Evolutionary conservation across 2,888 invertebrate species (phyloP).

Genomic region (Azorinus chamasolen): DNA sequence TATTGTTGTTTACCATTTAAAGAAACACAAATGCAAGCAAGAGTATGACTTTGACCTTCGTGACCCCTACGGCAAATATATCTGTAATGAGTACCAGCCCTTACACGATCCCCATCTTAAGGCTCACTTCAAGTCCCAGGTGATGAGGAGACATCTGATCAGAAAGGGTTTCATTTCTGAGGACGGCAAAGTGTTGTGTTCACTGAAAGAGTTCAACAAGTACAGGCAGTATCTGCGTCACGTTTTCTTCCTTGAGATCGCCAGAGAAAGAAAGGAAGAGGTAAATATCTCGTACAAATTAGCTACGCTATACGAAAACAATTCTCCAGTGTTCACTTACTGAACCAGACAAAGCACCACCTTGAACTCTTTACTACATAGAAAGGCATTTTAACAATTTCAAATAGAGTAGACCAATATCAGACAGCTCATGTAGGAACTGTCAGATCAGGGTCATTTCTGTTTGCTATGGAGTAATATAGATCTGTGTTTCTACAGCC

Average conservation of each 20-base stretch:
- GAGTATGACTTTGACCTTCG: conserved; percentile 79
- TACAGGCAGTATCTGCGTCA: conserved; percentile 88
- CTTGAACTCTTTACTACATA: background rate
- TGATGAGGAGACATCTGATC: conserved; percentile 69
- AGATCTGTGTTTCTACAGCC: too few relatives aligned
- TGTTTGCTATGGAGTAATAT: too few relatives aligned
- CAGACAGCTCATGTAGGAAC: too few relatives aligned
- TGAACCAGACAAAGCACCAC: background rate
- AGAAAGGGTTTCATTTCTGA: conserved; percentile 88
- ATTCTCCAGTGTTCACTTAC: background rate
- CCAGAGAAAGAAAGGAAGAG: conserved; percentile 63
- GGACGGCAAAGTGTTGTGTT: conserved; percentile 89
- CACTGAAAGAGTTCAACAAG: conserved; percentile 90
- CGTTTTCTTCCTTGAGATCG: conserved; percentile 71
- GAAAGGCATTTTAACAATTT: too few relatives aligned
- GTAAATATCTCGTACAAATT: conserved; percentile 16
- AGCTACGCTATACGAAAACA: too few relatives aligned
- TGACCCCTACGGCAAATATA: conserved; percentile 75
- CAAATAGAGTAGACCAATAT: too few relatives aligned
- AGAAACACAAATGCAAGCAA: conserved; percentile 72
- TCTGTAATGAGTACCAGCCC: conserved; percentile 77
- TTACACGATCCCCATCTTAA: conserved; percentile 82
- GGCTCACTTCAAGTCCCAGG: conserved; percentile 65
- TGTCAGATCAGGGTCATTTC: too few relatives aligned
- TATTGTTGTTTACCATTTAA: conserved; percentile 7